A percentile compares a stretch with the other conserved stretches of the same genome.
These are phyloP conservation scores for Drosophila kepulauana DNA, from an alignment of 1,140 invertebrate species.

Conservation along the genomic window DNA sequence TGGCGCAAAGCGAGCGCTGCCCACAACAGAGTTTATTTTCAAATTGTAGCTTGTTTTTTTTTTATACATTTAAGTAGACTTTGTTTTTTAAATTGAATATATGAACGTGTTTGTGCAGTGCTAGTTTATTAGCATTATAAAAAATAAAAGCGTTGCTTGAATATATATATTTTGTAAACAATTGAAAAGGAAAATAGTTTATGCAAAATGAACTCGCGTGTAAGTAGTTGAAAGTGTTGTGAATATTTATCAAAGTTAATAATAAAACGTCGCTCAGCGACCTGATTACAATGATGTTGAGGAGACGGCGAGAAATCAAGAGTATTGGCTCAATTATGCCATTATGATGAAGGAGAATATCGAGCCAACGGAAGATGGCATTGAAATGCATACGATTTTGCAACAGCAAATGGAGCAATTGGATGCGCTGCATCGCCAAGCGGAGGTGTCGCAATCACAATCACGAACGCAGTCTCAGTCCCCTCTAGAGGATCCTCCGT, in stretches of 20 bases:
- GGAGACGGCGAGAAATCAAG: background rate
- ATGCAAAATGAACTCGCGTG: background rate
- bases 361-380: background rate
- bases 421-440: background rate
- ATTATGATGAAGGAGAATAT: background rate
- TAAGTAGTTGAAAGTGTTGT: background rate
- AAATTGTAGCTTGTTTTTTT: background rate
- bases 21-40: conserved; percentile 8
- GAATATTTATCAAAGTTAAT: background rate
- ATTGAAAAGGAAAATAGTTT: background rate
- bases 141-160: background rate
- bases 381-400: background rate
- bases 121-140: no score
- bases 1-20: background rate
- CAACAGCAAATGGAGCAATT: background rate
- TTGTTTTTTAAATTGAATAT: background rate
- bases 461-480: no score
- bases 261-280: background rate
- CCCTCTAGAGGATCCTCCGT: no score
- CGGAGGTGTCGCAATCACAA: background rate
- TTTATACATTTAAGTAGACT: background rate
- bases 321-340: background rate
- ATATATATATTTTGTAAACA: background rate
- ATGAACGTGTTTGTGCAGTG: background rate
- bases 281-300: background rate